These are phyloP conservation scores for Apomyelois bistriatella DNA, from an alignment of 2,888 invertebrate species.

Conservation along the genomic window DNA sequence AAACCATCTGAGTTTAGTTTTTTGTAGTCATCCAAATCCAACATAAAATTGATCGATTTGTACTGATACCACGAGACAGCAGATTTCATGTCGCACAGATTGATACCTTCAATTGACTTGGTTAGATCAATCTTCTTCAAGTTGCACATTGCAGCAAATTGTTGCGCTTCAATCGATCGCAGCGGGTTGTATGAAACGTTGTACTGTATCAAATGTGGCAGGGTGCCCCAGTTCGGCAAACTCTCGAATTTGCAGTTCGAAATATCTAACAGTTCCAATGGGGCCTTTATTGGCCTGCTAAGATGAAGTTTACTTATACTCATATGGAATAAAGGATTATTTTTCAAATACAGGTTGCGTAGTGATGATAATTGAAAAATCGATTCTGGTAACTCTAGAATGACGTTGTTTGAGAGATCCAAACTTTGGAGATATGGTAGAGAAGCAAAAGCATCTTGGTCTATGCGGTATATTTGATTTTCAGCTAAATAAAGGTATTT, in stretches of 20 bases:
- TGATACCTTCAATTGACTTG: constrained; percentile 47
- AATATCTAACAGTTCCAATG: constrained; percentile 79
- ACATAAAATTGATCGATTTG: constrained; percentile 47
- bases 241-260: constrained; percentile 79
- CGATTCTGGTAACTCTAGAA: constrained; percentile 66
- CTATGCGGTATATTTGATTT: constrained; percentile 78
- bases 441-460: constrained; percentile 72
- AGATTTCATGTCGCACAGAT: constrained; percentile 50
- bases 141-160: constrained; percentile 82
- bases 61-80: constrained; percentile 61
- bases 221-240: constrained; percentile 80
- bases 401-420: constrained; percentile 78
- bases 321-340: constrained; percentile 69
- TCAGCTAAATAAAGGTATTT: constrained; percentile 78
- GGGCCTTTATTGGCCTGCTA: constrained; percentile 78
- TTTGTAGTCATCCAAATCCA: constrained; percentile 58
- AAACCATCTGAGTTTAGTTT: constrained; percentile 58
- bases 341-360: constrained; percentile 80
- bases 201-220: constrained; percentile 79
- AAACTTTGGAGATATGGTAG: constrained; percentile 74
- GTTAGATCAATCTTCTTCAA: constrained; percentile 78
- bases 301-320: constrained; percentile 53
- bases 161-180: constrained; percentile 57
- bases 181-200: constrained; percentile 83
- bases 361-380: constrained; percentile 80